Conservation (phyloP, 2,113 vertebrate species). For the Uropsilus gracilis region DNA sequence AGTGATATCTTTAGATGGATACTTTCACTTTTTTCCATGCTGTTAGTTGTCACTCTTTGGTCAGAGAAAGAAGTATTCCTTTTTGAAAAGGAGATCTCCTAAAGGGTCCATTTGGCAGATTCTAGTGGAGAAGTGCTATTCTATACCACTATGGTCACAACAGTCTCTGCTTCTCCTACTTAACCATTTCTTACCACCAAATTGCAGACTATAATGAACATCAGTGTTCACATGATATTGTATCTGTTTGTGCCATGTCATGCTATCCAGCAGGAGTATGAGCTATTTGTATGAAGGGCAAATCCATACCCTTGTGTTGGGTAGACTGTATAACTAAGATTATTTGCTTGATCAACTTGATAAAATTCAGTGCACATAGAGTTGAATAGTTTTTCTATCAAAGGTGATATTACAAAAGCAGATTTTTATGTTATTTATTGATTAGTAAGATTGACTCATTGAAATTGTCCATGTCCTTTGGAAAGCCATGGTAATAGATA, state of each 20-base stretch:
- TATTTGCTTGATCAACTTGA: not conserved
- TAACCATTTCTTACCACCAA: not conserved
- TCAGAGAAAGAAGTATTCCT: not conserved
- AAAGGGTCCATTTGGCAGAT: not conserved
- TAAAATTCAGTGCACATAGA: not conserved
- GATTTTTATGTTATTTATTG: not conserved
- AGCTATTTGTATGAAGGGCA: not conserved
- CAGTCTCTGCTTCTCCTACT: not conserved
- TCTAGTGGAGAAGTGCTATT: not conserved
- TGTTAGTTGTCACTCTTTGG: not conserved
- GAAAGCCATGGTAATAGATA: not conserved
- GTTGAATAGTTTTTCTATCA: not conserved
- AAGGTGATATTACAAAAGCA: not conserved
- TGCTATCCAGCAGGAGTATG: not conserved
- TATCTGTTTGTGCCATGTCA: not conserved
- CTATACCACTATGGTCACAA: not conserved
- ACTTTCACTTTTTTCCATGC: not conserved
- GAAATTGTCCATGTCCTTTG: not conserved
- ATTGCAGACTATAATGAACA: not conserved
- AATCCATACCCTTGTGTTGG: not conserved
- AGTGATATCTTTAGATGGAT: not conserved
- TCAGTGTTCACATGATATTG: not conserved
- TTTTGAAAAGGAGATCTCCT: not conserved
- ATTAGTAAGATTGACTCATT: not conserved
- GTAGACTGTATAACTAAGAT: not conserved